Percentiles rank a stretch among this genome's conserved stretches.
Evolutionary conservation across 1,140 invertebrate genomes (phyloP).

Genomic region (Drosophila novamexicana): DNA sequence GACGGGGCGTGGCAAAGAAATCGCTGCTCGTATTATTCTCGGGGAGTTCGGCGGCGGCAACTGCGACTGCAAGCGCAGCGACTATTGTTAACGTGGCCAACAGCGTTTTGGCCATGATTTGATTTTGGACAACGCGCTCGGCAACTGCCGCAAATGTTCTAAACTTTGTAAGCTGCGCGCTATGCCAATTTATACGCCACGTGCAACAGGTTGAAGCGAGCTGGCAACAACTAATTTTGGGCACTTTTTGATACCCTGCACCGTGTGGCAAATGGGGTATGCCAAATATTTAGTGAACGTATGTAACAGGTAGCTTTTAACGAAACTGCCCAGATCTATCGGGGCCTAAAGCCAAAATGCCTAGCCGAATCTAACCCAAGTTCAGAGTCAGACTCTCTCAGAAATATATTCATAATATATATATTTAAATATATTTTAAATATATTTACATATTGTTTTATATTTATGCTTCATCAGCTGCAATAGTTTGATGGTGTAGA

Average conservation of each 20-base stretch:
- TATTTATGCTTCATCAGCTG: too few relatives aligned
- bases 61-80: not conserved
- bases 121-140: constrained; percentile 38
- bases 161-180: constrained; percentile 62
- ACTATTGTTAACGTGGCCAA: constrained; percentile 59
- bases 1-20: constrained; percentile 49
- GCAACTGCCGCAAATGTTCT: constrained; percentile 66
- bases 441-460: too few relatives aligned
- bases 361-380: too few relatives aligned
- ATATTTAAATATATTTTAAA: too few relatives aligned
- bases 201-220: constrained; percentile 18
- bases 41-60: not conserved
- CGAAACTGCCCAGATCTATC: too few relatives aligned
- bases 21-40: constrained; percentile 16
- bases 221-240: not conserved
- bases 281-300: too few relatives aligned
- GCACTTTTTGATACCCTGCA: constrained; percentile 8
- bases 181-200: constrained; percentile 60
- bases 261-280: not conserved
- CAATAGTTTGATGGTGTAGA: too few relatives aligned
- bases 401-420: too few relatives aligned
- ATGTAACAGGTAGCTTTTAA: too few relatives aligned
- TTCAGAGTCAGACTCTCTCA: too few relatives aligned
- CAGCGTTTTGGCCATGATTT: constrained; percentile 43
- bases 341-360: too few relatives aligned